A percentile compares a stretch with the other conserved stretches of the same genome.
Conservation (phyloP, 1,140 invertebrate genomes). For the Drosophila nebulosa region DNA sequence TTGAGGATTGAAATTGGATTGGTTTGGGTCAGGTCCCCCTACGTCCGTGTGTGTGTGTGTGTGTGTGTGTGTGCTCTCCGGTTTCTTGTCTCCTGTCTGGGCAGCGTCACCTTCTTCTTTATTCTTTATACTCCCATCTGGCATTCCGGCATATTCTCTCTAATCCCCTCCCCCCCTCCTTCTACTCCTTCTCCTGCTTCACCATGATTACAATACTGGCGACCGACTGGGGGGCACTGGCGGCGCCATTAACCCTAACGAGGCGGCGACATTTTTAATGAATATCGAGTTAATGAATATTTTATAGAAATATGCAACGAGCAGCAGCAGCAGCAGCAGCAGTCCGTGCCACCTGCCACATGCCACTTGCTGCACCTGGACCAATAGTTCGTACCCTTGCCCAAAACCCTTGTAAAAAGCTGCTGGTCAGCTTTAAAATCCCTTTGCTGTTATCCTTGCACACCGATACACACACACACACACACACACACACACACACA, state of each 20-base stretch:
- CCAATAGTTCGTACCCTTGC: not conserved
- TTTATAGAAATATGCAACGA: conserved; percentile 48
- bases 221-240: conserved; percentile 40
- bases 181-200: not conserved
- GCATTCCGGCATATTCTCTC: too few species aligned
- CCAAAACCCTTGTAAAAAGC: conserved; percentile 14
- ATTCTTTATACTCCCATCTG: too few species aligned
- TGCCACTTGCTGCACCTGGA: too few species aligned
- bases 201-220: conserved; percentile 45
- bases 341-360: not conserved
- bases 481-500: not conserved
- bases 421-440: conserved; percentile 18
- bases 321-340: conserved; percentile 5
- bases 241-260: conserved; percentile 72
- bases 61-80: too few species aligned
- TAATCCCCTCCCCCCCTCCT: not conserved
- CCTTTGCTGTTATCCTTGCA: conserved; percentile 2
- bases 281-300: conserved; percentile 76
- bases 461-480: not conserved
- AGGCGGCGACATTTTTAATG: conserved; percentile 66
- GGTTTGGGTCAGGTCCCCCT: not conserved
- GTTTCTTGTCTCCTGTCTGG: not conserved
- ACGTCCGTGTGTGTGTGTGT: too few species aligned
- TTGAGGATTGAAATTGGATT: not conserved
- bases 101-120: not conserved